Evolutionary conservation across 2,113 vertebrate species (phyloP).

Genomic region (Erythrocebus patas): DNA sequence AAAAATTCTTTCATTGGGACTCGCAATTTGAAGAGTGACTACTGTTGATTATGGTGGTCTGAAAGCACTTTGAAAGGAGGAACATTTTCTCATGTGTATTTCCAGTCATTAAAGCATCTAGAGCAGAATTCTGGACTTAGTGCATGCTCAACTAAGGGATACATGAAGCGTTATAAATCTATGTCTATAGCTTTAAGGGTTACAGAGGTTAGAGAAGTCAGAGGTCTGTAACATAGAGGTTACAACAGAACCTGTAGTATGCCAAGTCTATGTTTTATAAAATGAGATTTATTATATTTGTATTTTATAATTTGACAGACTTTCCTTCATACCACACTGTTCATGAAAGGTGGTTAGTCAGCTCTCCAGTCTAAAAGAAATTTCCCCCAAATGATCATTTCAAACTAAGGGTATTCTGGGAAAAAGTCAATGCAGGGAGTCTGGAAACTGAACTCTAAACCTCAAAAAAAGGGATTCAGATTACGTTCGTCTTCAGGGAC

Average conservation of each 20-base stretch:
- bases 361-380: not conserved
- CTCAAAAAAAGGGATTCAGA: constrained; percentile 44
- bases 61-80: not conserved
- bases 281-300: not conserved
- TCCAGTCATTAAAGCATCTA: not conserved
- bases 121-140: not conserved
- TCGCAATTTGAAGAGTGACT: not conserved
- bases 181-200: not conserved
- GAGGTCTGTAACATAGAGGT: not conserved
- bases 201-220: not conserved
- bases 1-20: not conserved
- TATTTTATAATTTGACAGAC: not conserved
- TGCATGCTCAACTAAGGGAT: not conserved
- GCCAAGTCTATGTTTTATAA: not conserved
- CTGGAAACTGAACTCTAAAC: constrained; percentile 37
- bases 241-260: not conserved
- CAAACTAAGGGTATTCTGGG: constrained; percentile 13
- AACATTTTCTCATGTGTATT: not conserved
- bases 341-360: not conserved
- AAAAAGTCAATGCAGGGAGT: not conserved
- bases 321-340: not conserved
- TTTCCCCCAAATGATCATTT: not conserved
- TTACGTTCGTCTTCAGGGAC: constrained; percentile 20
- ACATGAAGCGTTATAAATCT: not conserved
- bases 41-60: not conserved